Percentiles rank a stretch among this genome's conserved stretches.
Conservation (phyloP, 1,140 invertebrate genomes). For the Achatina immaculata region DNA sequence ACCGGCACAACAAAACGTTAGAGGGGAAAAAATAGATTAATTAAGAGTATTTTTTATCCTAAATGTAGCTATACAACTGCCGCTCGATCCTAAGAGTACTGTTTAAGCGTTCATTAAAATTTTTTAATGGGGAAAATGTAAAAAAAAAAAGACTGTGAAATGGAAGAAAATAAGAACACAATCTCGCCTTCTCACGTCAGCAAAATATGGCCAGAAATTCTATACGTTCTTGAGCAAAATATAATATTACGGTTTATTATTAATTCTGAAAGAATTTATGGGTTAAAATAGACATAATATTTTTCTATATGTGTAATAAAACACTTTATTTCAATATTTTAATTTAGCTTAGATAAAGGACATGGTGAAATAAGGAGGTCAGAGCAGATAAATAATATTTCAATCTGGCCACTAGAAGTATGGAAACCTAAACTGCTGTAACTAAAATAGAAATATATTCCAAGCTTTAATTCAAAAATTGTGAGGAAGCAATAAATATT, state of each 20-base stretch:
- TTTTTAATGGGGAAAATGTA: not conserved
- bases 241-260: not conserved
- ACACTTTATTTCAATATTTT: no score
- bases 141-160: not conserved
- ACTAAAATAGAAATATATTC: no score
- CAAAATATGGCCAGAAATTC: not conserved
- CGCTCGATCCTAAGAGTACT: not conserved
- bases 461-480: no score
- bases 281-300: no score
- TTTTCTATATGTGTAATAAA: no score
- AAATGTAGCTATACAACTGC: not conserved
- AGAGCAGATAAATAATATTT: no score
- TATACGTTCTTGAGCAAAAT: no score
- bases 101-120: not conserved
- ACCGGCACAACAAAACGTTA: not conserved
- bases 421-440: no score
- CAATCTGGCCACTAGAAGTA: no score
- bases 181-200: not conserved
- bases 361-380: not conserved
- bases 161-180: not conserved
- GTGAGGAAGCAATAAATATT: no score
- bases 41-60: not conserved
- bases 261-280: no score
- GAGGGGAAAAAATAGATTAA: not conserved
- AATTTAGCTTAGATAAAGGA: no score